Conservation (phyloP, 1,140 invertebrate species). For the Solenopsis invicta region DNA sequence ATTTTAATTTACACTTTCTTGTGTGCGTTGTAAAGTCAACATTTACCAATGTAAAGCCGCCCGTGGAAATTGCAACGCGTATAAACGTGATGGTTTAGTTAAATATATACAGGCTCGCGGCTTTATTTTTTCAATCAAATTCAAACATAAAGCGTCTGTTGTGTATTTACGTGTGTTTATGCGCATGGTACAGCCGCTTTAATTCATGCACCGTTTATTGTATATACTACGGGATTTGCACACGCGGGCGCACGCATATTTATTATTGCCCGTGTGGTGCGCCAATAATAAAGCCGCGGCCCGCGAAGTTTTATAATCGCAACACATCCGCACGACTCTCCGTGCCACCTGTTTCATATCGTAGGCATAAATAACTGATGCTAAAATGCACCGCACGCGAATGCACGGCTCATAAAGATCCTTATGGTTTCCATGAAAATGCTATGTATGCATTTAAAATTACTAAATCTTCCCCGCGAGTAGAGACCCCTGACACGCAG, state of each 20-base stretch:
- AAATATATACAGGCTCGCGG: not conserved
- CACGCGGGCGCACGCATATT: not conserved
- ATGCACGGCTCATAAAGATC: conserved; percentile 26
- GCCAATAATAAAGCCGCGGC: conserved; percentile 27
- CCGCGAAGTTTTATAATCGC: conserved; percentile 21
- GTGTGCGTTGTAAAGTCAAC: conserved; percentile 6
- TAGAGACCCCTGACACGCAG: not conserved
- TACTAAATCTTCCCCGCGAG: not conserved
- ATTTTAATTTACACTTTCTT: conserved; percentile 31
- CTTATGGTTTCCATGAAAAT: conserved; percentile 14
- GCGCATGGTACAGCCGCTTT: not conserved
- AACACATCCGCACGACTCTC: not conserved
- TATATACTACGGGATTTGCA: conserved; percentile 17
- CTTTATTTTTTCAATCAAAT: not conserved
- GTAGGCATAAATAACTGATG: conserved; percentile 9
- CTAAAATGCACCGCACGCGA: conserved; percentile 7
- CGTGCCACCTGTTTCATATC: conserved; percentile 32
- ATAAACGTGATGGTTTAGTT: not conserved
- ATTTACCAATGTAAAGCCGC: not conserved
- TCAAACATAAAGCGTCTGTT: not conserved
- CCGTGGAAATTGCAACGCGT: not conserved
- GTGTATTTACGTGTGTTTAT: not conserved
- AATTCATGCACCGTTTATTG: conserved; percentile 34
- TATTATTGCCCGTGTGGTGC: not conserved
- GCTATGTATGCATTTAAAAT: conserved; percentile 8